Base-by-base conservation (phyloP, 2,797 vertebrate genomes). In the Xenops minutus region DNA sequence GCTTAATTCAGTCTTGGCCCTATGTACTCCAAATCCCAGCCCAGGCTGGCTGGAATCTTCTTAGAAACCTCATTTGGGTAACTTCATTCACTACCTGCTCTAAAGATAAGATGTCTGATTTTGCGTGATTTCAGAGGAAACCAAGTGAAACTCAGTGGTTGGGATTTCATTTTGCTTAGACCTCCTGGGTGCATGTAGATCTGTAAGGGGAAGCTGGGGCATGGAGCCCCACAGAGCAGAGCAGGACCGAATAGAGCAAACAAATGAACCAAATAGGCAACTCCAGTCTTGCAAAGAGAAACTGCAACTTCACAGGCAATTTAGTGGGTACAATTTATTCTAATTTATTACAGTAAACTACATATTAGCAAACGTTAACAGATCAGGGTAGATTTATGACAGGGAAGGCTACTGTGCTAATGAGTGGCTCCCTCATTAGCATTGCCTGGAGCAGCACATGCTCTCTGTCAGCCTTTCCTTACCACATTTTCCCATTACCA, bases 331-430 rank as follows among this genome's bases (percentile, higher is more conserved):
- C 67, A 78, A 79, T 81, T 93, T 69, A 92, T 95, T 94, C 58
- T 91, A 75, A 92, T 93, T 96, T 92, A 93, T 96, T 89, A 67
- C 59, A 73, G 91, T 93, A 90, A 96, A 93, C 82, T 89, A 84
- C 63, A 46, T 90, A 88, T 84, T 94, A 96, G 91, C 44, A 86
- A 95, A 79, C 73, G 73, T 93, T 93, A 92, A 95, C 66, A 93
- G 87, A 81, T 92, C 63, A 88, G 92, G 82, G 67, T 64, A 95
- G 88, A 95, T 95, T 96, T 94, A 90, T 77, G 90, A 79, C 52
- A 63, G 48, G 67, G 69, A 93, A 95, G 80, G 83, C 80, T 89
- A 85, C 85, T 76, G 83, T 90, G 74, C 77, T 95, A 89, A 95
- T 93, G 92, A 95, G 85, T 62, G 71, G 39, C 26, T 59, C n/a